Evolutionary conservation across 2,888 invertebrate genomes (phyloP), one percentile per base, ranked within the genome.

Genomic region (Tipula vernalis): DNA sequence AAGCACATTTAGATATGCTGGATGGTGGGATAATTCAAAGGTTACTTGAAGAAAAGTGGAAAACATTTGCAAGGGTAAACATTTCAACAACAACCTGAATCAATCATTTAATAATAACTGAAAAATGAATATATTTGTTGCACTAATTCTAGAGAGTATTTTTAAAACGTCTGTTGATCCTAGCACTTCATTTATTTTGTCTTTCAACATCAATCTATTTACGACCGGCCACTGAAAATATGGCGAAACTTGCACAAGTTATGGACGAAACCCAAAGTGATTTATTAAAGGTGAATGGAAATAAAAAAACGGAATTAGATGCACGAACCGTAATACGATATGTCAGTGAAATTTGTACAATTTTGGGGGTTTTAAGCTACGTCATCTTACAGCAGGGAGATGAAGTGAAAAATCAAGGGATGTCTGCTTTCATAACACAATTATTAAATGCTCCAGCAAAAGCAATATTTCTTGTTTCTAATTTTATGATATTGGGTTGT

Each of bases 1-100:
- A 98, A 90, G 99, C 98, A 89, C 99, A 99, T 93, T 94, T 99
- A 90, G 98, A 99, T 91, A 99, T 99, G 99, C 93, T 99, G 89
- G 98, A 98, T 90, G 98, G 99, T 86, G 99, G 99, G 42, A 99
- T 99, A 87, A 99, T 99, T 90, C 98, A 99, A 91, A 94, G 98
- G 89, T 92, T 99, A 86, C 93, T 99, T 18, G 99, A 99, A 91
- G 99, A 99, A 92, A 99, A 99, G 91, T 99, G 99, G 99, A 99
- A 99, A 92, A 98, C 98, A 0, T 99, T 98, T 93, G 99, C 98
- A 39, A 94, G 96, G 92, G 97, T 97, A 93, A 36, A 39, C 6
- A 39, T 39, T 6, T 39, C 39, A 39, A 39, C 28, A 28, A 28
- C 28, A 2, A 1, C 15, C 5, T 83, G 3, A 36, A 41, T 41